A percentile compares a stretch with the other conserved stretches of the same genome.
Evolutionary conservation across 2,797 vertebrate species (phyloP).

Genomic region (Mormyrops boulengeri): DNA sequence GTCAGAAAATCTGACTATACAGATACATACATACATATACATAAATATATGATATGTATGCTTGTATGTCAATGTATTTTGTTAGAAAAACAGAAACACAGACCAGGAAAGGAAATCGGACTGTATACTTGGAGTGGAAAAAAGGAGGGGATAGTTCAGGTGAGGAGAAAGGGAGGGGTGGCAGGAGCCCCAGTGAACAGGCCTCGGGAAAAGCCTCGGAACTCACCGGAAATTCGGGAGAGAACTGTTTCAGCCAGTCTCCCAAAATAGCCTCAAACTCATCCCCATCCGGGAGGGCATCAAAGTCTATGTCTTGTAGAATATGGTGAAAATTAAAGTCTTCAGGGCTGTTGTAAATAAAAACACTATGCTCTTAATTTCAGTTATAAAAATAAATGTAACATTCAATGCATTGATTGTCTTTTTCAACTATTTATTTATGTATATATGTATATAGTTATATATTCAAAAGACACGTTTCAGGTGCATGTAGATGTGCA

Average conservation of each 20-base stretch:
- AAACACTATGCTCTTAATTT: slow-evolving; percentile 96
- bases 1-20: slow-evolving; percentile 23
- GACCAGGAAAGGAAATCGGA: slow-evolving; percentile 50
- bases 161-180: slow-evolving; percentile 44
- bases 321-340: slow-evolving; percentile 84
- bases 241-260: slow-evolving; percentile 75
- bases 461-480: slow-evolving; percentile 87
- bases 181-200: slow-evolving; percentile 42
- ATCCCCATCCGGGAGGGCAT: slow-evolving; percentile 78
- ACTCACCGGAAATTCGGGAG: slow-evolving; percentile 70
- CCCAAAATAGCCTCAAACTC: slow-evolving; percentile 75
- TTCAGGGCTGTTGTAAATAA: slow-evolving; percentile 89
- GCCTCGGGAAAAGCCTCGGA: slow-evolving; percentile 58
- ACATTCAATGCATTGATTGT: slow-evolving; percentile 91
- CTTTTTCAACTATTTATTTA: slow-evolving; percentile 79
- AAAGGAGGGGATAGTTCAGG: slow-evolving; percentile 42
- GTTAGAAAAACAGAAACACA: slow-evolving; percentile 48
- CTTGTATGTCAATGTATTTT: slow-evolving; percentile 25
- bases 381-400: slow-evolving; percentile 81
- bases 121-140: slow-evolving; percentile 42
- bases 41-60: slow-evolving; percentile 30
- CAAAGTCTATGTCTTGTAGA: slow-evolving; percentile 86
- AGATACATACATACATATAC: slow-evolving; percentile 25
- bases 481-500: slow-evolving; percentile 69
- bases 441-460: slow-evolving; percentile 45